Evolutionary conservation across 2,888 invertebrate genomes (phyloP), one percentile per base, ranked within the genome.

Genomic region (Eupithecia exiguata): DNA sequence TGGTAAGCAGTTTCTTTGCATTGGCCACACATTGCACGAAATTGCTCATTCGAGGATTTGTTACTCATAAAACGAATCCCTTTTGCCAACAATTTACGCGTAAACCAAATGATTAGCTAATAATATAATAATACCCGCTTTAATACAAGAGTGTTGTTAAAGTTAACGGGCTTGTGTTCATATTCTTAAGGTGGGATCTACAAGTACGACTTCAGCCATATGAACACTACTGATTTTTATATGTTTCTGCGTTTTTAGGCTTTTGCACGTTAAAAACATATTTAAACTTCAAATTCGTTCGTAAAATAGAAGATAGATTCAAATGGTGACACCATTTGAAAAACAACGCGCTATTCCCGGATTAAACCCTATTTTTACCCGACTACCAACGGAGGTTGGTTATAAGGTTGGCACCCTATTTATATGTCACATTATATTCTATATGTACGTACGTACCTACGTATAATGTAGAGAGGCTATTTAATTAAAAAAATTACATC

Each of bases 61-160:
- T 78, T 69, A 68, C 63, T 74, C 74, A 77, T 77, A 74, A 77
- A 78, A 68, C 62, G 62, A 75, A 76, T 69, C 25, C 58, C 21
- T 58, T 53, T 58, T 58, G 58, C 58, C 25, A 58, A 58, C 58
- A 53, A 53, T 53, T 53, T 53, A 25, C 53, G 21, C 21, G n/a
- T 21, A 65, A 66, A 49, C 68, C 74, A 76, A 78, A 74, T 75
- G 69, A 75, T 76, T 75, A 70, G 38, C 69, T 72, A 58, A 58
- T 58, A 58, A 58, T 58, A 58, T 58, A 25, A 25, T 74, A 75
- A 69, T 53, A 62, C 38, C 62, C 43, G 49, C 69, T 63, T 74
- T 73, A 76, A 77, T 74, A 70, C 71, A 70, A 71, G 68, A 68
- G 70, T 58, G 71, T 68, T 75, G 65, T 53, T 61, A 46, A 58